A percentile compares a stretch with the other conserved stretches of the same genome.
phyloP scores from a whole-genome alignment of 1,140 invertebrate species.

The Panagrolaimus sp. region DNA sequence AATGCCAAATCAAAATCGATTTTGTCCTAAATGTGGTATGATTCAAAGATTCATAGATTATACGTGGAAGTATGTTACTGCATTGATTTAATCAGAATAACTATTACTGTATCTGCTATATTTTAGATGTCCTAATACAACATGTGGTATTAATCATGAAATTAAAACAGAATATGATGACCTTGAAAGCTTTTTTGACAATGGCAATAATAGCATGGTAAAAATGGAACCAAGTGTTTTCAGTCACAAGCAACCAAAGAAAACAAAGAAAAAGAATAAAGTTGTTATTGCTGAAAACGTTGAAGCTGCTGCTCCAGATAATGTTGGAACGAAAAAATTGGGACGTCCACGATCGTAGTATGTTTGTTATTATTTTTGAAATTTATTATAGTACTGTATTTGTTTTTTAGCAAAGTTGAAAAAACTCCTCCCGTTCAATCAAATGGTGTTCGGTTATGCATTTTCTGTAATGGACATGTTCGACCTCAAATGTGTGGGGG shows the following conservation, averaged over 20 bases:
- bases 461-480: conserved; percentile 35
- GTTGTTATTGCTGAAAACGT: conserved; percentile 1
- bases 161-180: too few species aligned
- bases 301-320: background rate
- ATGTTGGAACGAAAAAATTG: background rate
- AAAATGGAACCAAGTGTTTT: conserved; percentile 28
- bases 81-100: background rate
- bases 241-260: conserved; percentile 15
- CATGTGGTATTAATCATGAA: conserved; percentile 5
- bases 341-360: background rate
- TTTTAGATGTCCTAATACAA: conserved; percentile 30
- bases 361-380: background rate
- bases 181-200: background rate
- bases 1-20: background rate
- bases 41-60: background rate
- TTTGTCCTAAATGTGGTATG: background rate
- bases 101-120: background rate
- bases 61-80: conserved; percentile 31
- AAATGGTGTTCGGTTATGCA: conserved; percentile 30
- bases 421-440: conserved; percentile 34
- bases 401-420: conserved; percentile 42
- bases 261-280: background rate
- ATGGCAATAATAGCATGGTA: conserved; percentile 21
- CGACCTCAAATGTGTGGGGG: conserved; percentile 42
- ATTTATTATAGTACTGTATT: background rate